Base-by-base conservation (phyloP, 1,140 invertebrate species). In the Cyrtorhinus lividipennis region DNA sequence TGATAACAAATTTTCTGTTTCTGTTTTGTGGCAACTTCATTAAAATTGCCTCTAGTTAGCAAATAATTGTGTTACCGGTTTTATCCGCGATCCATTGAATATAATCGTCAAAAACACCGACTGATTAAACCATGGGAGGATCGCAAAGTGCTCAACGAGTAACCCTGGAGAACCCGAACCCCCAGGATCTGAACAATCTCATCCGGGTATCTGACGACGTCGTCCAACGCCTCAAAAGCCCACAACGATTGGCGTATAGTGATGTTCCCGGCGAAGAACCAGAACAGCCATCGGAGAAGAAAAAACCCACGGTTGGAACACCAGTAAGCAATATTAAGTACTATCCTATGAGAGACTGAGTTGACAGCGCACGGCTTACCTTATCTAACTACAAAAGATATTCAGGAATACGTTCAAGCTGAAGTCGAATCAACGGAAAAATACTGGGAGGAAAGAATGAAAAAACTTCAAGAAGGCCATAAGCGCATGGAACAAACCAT, bases 361-460 rank as follows among this genome's bases (percentile, higher is more conserved):
- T 13, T 53, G 20, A 53, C 5, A 53, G 48, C 20, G 48, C 48
- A 53, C 48, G 48, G 48, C 18, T 22, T 53, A 22, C 48, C 48
- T 53, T 53, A 53, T 53, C 48, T 53, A 53, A 53, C 48, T 5
- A 53, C 48, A 5, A 53, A 53, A 53, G 48, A 53, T 53, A 53
- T 53, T 5, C 48, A 53, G 48, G 48, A 53, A 20, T 53, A 53
- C 48, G 48, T 53, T 53, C 48, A 53, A 20, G 10, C 48, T 3
- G 48, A 53, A 20, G 48, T 53, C 8, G 48, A 53, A 13, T 20
- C 10, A 22, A 53, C 48, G 10, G 20, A 53, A 10, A 53, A 53
- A 53, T 53, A 53, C 48, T 53, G 48, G 48, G 48, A 53, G 20
- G 48, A 53, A 20, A 53, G 48, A 20, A 53, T 53, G 48, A 53